Conservation (phyloP, 2,888 invertebrate genomes). For the Baronia brevicornis region DNA sequence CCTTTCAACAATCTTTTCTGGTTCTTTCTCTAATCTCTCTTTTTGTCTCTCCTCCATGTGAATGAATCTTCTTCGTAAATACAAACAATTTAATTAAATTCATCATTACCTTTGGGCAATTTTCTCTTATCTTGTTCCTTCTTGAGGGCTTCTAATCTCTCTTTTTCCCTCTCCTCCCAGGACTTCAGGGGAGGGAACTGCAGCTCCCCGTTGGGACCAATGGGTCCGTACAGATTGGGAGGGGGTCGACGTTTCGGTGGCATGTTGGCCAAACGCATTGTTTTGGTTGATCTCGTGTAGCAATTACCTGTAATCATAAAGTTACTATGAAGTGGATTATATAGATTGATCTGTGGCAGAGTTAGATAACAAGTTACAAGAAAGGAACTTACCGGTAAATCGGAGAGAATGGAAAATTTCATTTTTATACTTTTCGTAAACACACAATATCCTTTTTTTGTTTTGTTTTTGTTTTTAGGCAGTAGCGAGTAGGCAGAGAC, state of each 20-base stretch:
- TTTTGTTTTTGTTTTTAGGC: no score
- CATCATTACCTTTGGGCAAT: slow-evolving; percentile 45
- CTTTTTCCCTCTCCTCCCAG: slow-evolving; percentile 55
- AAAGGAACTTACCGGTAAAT: no score
- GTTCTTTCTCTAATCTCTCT: no score
- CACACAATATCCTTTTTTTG: no score
- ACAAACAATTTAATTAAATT: not conserved
- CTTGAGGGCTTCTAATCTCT: slow-evolving; percentile 40
- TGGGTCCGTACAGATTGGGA: slow-evolving; percentile 47
- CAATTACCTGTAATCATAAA: slow-evolving; percentile 45
- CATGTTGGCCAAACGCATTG: slow-evolving; percentile 49
- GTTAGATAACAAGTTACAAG: no score
- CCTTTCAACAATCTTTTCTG: not conserved
- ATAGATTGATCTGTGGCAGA: no score
- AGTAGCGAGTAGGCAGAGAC: no score
- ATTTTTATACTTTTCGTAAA: no score
- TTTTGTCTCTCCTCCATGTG: no score
- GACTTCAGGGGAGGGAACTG: slow-evolving; percentile 74
- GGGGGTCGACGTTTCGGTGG: slow-evolving; percentile 49
- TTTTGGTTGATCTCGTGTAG: slow-evolving; percentile 42
- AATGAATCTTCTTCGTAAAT: no score
- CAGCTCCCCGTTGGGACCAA: slow-evolving; percentile 68
- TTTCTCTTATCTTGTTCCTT: slow-evolving; percentile 44
- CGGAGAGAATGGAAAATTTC: no score
- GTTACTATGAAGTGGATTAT: not conserved